Evolutionary conservation across 1,140 invertebrate species (phyloP).

Genomic region (Adoxophyes honmai): DNA sequence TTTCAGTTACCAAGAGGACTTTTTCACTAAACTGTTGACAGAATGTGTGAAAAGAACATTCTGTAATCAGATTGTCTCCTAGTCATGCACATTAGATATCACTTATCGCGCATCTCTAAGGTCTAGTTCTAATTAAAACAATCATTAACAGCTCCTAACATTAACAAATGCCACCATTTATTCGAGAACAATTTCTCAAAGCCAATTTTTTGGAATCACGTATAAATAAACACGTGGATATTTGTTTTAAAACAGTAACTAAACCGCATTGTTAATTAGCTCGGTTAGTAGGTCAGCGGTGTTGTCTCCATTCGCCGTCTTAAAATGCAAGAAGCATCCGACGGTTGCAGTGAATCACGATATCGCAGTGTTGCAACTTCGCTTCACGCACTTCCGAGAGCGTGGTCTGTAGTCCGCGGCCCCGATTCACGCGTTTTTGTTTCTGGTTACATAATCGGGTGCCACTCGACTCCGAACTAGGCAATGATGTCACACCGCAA

Average conservation of each 20-base stretch:
- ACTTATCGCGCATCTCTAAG: too few relatives aligned
- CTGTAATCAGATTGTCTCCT: too few relatives aligned
- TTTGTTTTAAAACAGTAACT: background rate
- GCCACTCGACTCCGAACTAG: conserved; percentile 68
- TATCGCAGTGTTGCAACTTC: conserved; percentile 29
- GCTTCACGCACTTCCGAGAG: conserved; percentile 70
- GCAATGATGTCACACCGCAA: conserved; percentile 73
- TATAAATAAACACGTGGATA: background rate
- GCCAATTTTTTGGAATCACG: too few relatives aligned
- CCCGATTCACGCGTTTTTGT: conserved; percentile 62
- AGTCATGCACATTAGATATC: too few relatives aligned
- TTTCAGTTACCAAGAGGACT: too few relatives aligned
- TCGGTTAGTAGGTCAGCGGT: background rate
- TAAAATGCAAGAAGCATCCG: conserved; percentile 4
- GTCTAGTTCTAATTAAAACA: too few relatives aligned
- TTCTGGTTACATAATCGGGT: conserved; percentile 68
- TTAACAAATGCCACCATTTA: too few relatives aligned
- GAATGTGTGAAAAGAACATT: too few relatives aligned
- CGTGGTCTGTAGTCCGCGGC: conserved; percentile 51
- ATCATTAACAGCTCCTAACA: too few relatives aligned
- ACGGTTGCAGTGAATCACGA: conserved; percentile 22
- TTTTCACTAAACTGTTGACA: too few relatives aligned
- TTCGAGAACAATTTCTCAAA: too few relatives aligned
- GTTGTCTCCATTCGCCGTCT: background rate
- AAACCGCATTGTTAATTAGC: conserved; percentile 2